Base-by-base conservation (phyloP, 1,140 invertebrate genomes). In the Caenorhabditis brenneri region DNA sequence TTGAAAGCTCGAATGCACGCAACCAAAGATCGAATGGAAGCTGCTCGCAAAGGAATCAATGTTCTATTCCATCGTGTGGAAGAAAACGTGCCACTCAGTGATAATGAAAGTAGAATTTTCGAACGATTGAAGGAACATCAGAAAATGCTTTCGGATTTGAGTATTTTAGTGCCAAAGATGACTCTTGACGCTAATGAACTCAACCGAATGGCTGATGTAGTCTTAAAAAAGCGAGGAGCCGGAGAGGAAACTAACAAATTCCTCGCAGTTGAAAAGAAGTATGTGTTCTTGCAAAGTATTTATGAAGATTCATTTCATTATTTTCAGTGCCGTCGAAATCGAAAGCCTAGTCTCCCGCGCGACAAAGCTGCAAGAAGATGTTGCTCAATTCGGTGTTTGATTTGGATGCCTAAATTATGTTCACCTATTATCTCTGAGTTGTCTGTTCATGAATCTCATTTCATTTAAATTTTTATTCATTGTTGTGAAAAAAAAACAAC, bases 81-180 rank as follows among this genome's bases (percentile, higher is more conserved):
- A 1, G 65, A 74, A 31, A 74, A 74, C 46, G 65, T 24, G 3
- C 65, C 65, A 12, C 29, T 74, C 9, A 42, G 33, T 74, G 65
- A 74, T 9, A 74, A 74, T 31, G 65, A 74, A 31, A 42, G 42
- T 24, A 33, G 65, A 12, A 74, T 74, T 19, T 74, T 74, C 36
- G 33, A 74, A 24, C 5, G 36, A 10, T 22, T 74, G 19, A 74
- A 42, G 24, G 65, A 74, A 24, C 65, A 46, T n/a, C 65, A 74
- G 15, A 74, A 74, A 42, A 74, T 74, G 65, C 65, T 74, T 10
- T 74, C 65, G n/a, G 36, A 74, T 24, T 22, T 74, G 65, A 74
- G 19, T 12, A 42, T 42, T 24, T 15, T 27, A 36, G 65, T 74
- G 0, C 65, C 65, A 12, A 74, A 74, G 65, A 42, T 74, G 36